Percentiles rank a stretch among this genome's conserved stretches.
phyloP scores from a whole-genome alignment of 64 coral and sea anemone genomes.

The Porites lutea region DNA sequence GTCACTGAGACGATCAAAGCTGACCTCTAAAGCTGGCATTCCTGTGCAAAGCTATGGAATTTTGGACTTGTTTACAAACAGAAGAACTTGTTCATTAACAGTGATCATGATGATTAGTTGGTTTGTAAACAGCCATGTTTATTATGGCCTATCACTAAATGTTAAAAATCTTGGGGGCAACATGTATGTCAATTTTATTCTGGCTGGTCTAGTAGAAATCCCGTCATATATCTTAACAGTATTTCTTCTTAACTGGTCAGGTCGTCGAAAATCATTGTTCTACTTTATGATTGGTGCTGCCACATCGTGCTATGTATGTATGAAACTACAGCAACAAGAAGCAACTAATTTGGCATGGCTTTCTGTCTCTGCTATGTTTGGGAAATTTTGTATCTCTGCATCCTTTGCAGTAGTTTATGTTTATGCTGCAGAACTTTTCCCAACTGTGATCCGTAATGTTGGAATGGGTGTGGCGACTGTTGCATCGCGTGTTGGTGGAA shows the following conservation, averaged over 20 bases:
- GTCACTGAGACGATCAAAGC: slow-evolving; percentile 10
- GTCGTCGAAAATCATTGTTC: slow-evolving; percentile 76
- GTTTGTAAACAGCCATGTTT: slow-evolving; percentile 81
- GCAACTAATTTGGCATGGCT: slow-evolving; percentile 29
- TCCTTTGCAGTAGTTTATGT: slow-evolving; percentile 87
- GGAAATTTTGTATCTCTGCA: slow-evolving; percentile 80
- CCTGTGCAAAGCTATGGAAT: slow-evolving; percentile 50
- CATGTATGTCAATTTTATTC: slow-evolving; percentile 85
- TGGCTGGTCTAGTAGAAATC: slow-evolving; percentile 66
- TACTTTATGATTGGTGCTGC: slow-evolving; percentile 83
- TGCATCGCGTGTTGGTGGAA: slow-evolving; percentile 72
- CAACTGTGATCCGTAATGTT: slow-evolving; percentile 88
- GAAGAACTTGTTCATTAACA: slow-evolving; percentile 44
- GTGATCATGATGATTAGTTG: slow-evolving; percentile 72
- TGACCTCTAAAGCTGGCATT: slow-evolving; percentile 24
- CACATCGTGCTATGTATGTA: slow-evolving; percentile 63
- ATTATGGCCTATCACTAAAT: slow-evolving; percentile 91
- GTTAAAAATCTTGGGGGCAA: slow-evolving; percentile 90
- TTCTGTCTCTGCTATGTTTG: slow-evolving; percentile 42
- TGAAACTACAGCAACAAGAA: slow-evolving; percentile 59
- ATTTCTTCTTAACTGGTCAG: slow-evolving; percentile 63
- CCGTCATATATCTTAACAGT: slow-evolving; percentile 61
- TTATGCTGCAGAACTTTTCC: slow-evolving; percentile 84
- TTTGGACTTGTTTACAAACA: slow-evolving; percentile 77
- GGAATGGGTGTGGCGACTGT: slow-evolving; percentile 79